Evolutionary conservation across 2,888 invertebrate species (phyloP).

Genomic region (Caenorhabditis uteleia): DNA sequence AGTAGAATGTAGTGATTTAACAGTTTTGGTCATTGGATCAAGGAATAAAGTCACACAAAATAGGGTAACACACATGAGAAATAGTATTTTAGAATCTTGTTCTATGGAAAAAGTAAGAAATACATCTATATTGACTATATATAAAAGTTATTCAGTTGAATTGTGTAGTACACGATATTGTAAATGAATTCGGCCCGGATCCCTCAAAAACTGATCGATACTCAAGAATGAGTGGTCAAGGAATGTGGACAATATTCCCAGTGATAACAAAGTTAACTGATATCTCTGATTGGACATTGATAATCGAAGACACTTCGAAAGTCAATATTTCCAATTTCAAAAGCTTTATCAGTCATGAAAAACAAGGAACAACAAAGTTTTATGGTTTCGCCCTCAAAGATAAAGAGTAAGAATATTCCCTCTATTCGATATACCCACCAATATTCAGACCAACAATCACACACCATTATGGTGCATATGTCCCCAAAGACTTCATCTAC

Average conservation of each 20-base stretch:
- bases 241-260: slow-evolving; percentile 31
- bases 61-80: not conserved
- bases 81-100: not conserved
- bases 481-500: slow-evolving; percentile 66
- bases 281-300: slow-evolving; percentile 15
- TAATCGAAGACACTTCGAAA: slow-evolving; percentile 18
- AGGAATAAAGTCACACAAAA: not conserved
- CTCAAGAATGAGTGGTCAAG: not conserved
- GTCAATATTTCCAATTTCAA: slow-evolving; percentile 7
- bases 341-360: not conserved
- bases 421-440: too few species aligned
- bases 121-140: not conserved
- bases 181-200: too few species aligned
- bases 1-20: too few species aligned
- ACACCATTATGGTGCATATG: slow-evolving; percentile 81
- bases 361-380: slow-evolving; percentile 4
- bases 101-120: not conserved
- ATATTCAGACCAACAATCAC: slow-evolving; percentile 82
- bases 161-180: slow-evolving; percentile 18
- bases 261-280: slow-evolving; percentile 8
- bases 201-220: too few species aligned
- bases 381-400: slow-evolving; percentile 51
- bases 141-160: slow-evolving; percentile 3
- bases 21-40: not conserved
- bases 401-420: slow-evolving; percentile 75